phyloP scores from a whole-genome alignment of 2,888 invertebrate species.

The Chelonus formosanus region DNA sequence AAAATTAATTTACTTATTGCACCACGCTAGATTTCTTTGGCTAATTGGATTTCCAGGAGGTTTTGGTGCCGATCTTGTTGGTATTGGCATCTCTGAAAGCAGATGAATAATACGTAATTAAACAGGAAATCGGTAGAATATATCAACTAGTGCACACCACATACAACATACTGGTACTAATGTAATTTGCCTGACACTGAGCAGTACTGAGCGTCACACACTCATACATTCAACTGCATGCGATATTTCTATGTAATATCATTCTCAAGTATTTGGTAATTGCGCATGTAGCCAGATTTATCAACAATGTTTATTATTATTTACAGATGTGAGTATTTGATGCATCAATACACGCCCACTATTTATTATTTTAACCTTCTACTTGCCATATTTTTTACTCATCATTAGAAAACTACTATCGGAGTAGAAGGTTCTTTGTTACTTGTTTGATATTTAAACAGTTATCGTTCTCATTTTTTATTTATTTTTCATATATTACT shows the following conservation, averaged over 20 bases:
- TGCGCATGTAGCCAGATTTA: constrained; percentile 11
- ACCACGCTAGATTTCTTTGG: constrained; percentile 50
- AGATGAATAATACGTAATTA: constrained; percentile 31
- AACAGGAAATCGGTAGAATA: constrained; percentile 27
- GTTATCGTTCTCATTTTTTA: constrained; percentile 1
- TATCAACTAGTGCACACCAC: constrained; percentile 21
- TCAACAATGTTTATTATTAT: background rate
- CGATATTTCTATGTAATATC: constrained; percentile 7
- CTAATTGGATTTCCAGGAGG: constrained; percentile 66
- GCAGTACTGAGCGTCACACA: constrained; percentile 39
- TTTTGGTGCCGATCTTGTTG: constrained; percentile 70
- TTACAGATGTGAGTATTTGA: too few relatives aligned
- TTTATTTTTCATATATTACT: background rate
- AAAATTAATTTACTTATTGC: constrained; percentile 50
- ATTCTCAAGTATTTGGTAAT: constrained; percentile 23
- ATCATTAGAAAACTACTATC: background rate
- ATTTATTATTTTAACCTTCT: too few relatives aligned
- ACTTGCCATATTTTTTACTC: background rate
- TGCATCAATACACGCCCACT: too few relatives aligned
- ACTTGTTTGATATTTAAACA: constrained; percentile 12
- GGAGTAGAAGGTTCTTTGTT: background rate
- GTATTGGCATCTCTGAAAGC: constrained; percentile 70
- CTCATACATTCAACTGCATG: constrained; percentile 32
- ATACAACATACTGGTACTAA: constrained; percentile 32
- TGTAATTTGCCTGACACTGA: constrained; percentile 43